Evolutionary conservation across 2,113 vertebrate genomes (phyloP), one percentile per base, ranked within the genome.

Genomic region (Vimba vimba): DNA sequence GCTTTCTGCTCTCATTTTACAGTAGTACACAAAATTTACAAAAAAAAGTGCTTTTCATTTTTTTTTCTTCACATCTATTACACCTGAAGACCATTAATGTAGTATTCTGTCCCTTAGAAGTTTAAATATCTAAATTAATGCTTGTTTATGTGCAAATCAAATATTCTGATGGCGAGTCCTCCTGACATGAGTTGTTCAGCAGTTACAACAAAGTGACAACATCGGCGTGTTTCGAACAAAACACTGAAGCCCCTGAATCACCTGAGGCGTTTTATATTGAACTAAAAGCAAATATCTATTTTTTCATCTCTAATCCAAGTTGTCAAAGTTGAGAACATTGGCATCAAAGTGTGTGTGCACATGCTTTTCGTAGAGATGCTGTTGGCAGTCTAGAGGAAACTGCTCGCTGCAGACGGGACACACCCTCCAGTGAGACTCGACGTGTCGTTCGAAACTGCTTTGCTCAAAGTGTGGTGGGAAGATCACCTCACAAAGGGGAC

Each of bases 391-490:
- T 0, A 97, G 98, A 0, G 98, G 96, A 90, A 99, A 99, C 94
- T 99, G 98, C 94, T 99, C 96, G 0, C 95, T 96, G 95, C 98
- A 99, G 92, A 99, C 96, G 1, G 98, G 98, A 83, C 98, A 99
- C 69, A 98, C 96, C 92, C 98, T 98, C 98, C 98, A 99, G 95
- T 99, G 98, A 82, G 97, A 98, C 90, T 99, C 97, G 9, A 99
- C 98, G 0, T 99, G 98, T 10, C 97, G 97, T 93, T 99, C 97
- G 79, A 99, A 99, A 90, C 97, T 98, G 92, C 93, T 95, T 95
- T 99, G 98, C 88, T 99, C 97, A 0, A 98, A 99, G 94, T 98
- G 98, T 0, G 98, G 98, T 0, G 98, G 98, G 88, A 99, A 99
- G 94, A 97, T 97, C 87, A 99, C 92, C 47, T 98, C 96, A 0